phyloP scores from a whole-genome alignment of 2,888 invertebrate species.

The Torymus aiolomorphi region DNA sequence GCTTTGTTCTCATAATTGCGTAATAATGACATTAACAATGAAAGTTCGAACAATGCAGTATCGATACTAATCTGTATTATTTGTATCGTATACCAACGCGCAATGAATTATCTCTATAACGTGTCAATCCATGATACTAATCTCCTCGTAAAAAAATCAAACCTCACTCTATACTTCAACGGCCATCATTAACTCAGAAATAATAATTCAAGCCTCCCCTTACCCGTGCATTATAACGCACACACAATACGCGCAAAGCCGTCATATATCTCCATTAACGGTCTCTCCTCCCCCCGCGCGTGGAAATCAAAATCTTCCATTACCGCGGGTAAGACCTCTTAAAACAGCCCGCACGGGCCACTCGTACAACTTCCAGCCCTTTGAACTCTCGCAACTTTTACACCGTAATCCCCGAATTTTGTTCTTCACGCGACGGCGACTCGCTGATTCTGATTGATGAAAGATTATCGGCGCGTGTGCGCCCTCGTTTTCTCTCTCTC shows the following conservation, averaged over 20 bases:
- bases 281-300: neutral
- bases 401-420: conserved; percentile 1
- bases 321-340: neutral
- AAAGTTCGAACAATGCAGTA: no score
- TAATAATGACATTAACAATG: no score
- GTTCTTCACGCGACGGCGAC: conserved; percentile 13
- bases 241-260: no score
- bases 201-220: no score
- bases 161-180: no score
- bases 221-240: no score
- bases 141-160: no score
- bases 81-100: no score
- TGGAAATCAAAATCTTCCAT: conserved; percentile 28
- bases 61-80: no score
- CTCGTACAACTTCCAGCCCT: conserved; percentile 16
- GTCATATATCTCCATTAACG: conserved; percentile 26
- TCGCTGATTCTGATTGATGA: conserved; percentile 74
- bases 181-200: neutral
- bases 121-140: no score
- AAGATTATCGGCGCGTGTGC: conserved; percentile 69
- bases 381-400: conserved; percentile 22
- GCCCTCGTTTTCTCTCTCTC: conserved; percentile 38
- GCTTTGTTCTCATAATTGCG: no score
- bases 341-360: neutral
- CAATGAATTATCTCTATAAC: no score